These are phyloP conservation scores for Tretioscincus oriximinensis DNA, from an alignment of 2,113 vertebrate species.

Conservation along the genomic window DNA sequence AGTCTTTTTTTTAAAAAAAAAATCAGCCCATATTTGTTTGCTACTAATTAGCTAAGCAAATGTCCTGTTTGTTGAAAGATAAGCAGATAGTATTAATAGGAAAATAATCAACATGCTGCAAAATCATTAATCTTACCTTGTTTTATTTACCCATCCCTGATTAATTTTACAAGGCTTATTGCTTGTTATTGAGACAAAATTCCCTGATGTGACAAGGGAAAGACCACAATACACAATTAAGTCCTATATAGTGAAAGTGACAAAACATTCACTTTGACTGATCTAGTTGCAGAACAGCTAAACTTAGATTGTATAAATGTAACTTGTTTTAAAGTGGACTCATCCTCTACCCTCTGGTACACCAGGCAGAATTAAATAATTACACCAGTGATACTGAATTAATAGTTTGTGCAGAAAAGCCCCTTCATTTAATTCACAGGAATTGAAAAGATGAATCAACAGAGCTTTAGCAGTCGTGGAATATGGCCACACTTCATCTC, in stretches of 20 bases:
- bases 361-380: too few species aligned
- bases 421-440: too few species aligned
- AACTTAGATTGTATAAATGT: not conserved
- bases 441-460: too few species aligned
- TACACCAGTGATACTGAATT: too few species aligned
- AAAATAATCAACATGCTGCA: slow-evolving; percentile 21
- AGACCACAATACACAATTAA: slow-evolving; percentile 41
- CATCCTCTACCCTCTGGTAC: too few species aligned
- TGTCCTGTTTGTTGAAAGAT: not conserved
- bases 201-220: slow-evolving; percentile 17
- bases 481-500: too few species aligned
- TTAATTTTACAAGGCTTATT: slow-evolving; percentile 41
- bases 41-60: not conserved
- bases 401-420: too few species aligned
- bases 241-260: slow-evolving; percentile 36
- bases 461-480: too few species aligned
- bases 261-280: not conserved
- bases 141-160: slow-evolving; percentile 43
- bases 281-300: not conserved
- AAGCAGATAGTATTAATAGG: not conserved
- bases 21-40: rapidly evolving
- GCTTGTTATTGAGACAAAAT: slow-evolving; percentile 21
- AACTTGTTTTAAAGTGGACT: too few species aligned
- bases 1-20: not conserved
- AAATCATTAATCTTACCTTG: slow-evolving; percentile 42